Base-by-base conservation (phyloP, 2,113 vertebrate genomes). In the Callocephalon fimbriatum region DNA sequence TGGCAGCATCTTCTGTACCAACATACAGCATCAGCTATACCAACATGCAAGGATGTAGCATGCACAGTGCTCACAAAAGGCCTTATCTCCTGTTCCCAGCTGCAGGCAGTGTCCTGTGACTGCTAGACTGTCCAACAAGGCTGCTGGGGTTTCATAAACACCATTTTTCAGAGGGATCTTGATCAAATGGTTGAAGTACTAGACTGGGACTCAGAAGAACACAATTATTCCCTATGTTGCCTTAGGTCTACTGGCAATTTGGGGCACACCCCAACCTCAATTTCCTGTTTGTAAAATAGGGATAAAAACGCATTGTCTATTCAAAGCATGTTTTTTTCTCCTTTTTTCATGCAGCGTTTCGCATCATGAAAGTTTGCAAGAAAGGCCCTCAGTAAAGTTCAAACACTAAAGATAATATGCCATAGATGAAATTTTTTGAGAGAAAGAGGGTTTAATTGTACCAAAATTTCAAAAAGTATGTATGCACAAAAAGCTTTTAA, bases 401-500 rank as follows among this genome's bases (percentile, higher is more conserved):
- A 92, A 31, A 73, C 23, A 84, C 53, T 42, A 73, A 71, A 62
- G 54, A 73, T 76, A 86, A 80, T 66, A 62, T 45, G 22, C 9
- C n/a, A n/a, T 51, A 77, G 40, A 59, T 77, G 7, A n/a, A 80
- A 66, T 73, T 91, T 29, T 96, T 92, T 67, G 63, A 81, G 54
- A 76, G 82, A 82, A 83, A 75, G 38, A n/a, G n/a, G 15, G 59
- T 15, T 95, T 93, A 88, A 73, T 87, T 94, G 40, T 38, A 66
- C 45, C 26, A 53, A 88, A 51, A 40, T 81, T 94, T 95, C 65
- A 85, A 84, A 95, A 93, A 51, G 53, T 79, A 54, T 70, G 61
- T 90, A 88, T 86, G 86, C 87, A 91, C 76, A 92, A 91, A 94
- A 75, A 66, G 13, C 40, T 94, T 96, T 96, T 95, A 90, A 96